phyloP scores from a whole-genome alignment of 2,113 vertebrate genomes.

The Vombatus ursinus region DNA sequence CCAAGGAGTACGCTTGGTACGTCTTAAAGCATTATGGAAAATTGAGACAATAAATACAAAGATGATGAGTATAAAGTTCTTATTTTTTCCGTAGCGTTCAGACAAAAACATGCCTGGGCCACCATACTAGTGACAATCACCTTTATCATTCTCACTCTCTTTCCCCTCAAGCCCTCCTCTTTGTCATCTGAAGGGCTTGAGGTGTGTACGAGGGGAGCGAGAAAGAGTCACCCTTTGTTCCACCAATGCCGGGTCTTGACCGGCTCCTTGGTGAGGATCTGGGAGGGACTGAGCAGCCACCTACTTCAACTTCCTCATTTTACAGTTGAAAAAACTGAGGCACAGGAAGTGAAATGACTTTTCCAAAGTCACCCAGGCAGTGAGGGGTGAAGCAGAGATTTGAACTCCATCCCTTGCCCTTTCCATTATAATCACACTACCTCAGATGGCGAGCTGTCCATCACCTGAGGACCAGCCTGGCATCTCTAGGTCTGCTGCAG shows the following conservation, averaged over 20 bases:
- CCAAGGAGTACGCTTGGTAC: not conserved
- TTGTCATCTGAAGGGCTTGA: not conserved
- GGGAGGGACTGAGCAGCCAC: not conserved
- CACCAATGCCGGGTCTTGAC: too few species aligned
- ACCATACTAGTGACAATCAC: not conserved
- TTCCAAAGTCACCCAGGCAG: not conserved
- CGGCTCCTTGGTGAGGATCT: not conserved
- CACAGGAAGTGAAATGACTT: not conserved
- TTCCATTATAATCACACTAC: too few species aligned
- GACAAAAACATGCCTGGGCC: not conserved
- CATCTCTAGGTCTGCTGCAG: not conserved
- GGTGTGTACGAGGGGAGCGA: not conserved
- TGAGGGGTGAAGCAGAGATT: not conserved
- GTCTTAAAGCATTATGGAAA: not conserved
- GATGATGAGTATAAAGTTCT: not conserved
- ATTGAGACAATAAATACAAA: not conserved
- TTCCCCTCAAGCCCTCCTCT: too few species aligned
- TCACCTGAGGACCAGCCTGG: not conserved
- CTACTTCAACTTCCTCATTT: not conserved
- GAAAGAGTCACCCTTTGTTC: too few species aligned
- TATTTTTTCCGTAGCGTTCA: not conserved
- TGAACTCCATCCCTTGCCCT: too few species aligned
- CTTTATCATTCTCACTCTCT: not conserved
- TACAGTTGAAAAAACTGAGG: not conserved
- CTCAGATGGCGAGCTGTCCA: not conserved